A percentile compares a stretch with the other conserved stretches of the same genome.
Conservation (phyloP, 2,113 vertebrate genomes). For the Myrmecophaga tridactyla region DNA sequence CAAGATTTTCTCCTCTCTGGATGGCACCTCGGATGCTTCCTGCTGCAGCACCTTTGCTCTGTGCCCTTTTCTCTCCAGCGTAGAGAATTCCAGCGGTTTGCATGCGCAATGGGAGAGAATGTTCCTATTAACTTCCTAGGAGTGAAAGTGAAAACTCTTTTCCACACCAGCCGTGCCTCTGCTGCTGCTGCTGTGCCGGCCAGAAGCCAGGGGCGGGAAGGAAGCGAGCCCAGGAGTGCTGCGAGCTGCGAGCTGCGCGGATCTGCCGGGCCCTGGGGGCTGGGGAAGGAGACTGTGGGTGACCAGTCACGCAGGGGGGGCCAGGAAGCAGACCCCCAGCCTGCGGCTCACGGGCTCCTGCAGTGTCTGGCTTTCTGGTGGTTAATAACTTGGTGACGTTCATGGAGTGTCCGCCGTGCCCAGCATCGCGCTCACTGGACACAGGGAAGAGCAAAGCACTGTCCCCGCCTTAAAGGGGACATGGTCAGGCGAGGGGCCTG, state of each 20-base stretch:
- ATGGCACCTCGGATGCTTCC: not conserved
- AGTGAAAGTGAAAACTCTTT: not conserved
- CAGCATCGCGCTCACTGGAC: not conserved
- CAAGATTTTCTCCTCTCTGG: not conserved
- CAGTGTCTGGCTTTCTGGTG: not conserved
- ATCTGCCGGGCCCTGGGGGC: no score
- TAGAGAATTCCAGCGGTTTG: not conserved
- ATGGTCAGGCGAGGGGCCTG: not conserved
- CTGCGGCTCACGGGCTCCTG: not conserved
- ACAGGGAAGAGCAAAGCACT: not conserved
- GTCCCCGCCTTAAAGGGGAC: not conserved
- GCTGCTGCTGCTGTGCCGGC: not conserved
- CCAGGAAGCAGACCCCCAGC: no score
- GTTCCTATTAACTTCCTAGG: not conserved
- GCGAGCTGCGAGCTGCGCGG: no score
- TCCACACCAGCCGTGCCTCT: not conserved
- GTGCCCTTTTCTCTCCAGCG: not conserved
- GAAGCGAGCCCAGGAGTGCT: not conserved
- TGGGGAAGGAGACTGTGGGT: not conserved
- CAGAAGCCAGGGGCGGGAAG: not conserved
- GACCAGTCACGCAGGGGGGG: not conserved
- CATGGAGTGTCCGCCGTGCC: not conserved
- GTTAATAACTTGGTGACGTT: slow-evolving; percentile 10
- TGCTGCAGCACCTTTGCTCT: no score
- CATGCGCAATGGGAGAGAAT: not conserved